phyloP scores from a whole-genome alignment of 2,797 vertebrate genomes.

The Nasua narica region DNA sequence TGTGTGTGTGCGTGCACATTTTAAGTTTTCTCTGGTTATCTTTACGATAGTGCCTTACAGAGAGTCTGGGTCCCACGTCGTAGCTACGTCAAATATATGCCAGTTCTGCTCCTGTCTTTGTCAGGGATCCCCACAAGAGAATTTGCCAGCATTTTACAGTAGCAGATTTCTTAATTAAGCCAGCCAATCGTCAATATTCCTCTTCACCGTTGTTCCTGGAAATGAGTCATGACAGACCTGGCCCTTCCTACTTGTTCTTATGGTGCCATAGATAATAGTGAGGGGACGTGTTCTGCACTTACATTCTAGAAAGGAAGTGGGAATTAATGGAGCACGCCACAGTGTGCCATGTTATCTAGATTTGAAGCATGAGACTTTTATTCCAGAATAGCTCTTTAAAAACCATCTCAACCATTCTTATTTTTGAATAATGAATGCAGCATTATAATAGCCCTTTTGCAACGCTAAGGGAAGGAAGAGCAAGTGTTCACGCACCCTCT shows the following conservation, averaged over 20 bases:
- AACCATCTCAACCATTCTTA: not conserved
- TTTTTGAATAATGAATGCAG: not conserved
- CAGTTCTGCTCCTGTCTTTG: not conserved
- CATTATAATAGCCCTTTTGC: not conserved
- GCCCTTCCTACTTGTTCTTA: not conserved
- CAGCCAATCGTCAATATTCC: not conserved
- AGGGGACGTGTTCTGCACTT: not conserved
- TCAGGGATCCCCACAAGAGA: not conserved
- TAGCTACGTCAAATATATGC: not conserved
- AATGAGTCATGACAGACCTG: not conserved
- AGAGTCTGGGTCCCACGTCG: not conserved
- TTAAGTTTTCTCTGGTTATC: not conserved
- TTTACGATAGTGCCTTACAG: not conserved
- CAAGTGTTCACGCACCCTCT: accelerated
- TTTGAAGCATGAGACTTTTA: not conserved
- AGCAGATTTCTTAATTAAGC: not conserved
- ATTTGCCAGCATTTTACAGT: not conserved
- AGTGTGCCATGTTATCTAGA: not conserved
- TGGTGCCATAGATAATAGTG: not conserved
- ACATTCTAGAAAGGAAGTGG: not conserved
- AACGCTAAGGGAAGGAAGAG: not conserved
- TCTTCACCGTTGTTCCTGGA: not conserved
- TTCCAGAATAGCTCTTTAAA: slow-evolving; percentile 19
- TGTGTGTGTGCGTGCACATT: too few relatives aligned
- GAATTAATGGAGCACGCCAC: not conserved